Conservation (phyloP, 2,113 vertebrate genomes). For the Lutjanus erythropterus region DNA sequence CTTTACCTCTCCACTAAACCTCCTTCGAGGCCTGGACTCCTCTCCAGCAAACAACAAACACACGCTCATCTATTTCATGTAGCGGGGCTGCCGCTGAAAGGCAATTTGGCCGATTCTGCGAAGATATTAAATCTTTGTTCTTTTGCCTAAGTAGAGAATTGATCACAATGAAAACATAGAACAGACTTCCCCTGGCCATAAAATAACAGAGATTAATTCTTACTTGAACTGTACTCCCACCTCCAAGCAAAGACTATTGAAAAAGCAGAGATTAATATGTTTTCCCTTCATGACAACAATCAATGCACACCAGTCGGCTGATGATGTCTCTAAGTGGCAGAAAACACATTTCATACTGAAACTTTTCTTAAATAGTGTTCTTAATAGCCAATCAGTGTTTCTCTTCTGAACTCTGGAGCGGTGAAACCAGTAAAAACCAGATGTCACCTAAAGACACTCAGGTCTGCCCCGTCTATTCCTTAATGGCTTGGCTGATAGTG, state of each 20-base stretch:
- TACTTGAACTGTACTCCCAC: conserved; percentile 36
- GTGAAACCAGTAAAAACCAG: conserved; percentile 14
- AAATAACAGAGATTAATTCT: conserved; percentile 47
- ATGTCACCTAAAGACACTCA: conserved; percentile 34
- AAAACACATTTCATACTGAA: neutral
- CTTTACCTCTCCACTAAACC: conserved; percentile 15
- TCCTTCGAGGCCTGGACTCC: conserved; percentile 23
- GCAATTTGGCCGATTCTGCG: conserved; percentile 4
- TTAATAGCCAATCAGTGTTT: neutral
- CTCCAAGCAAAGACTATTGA: conserved; percentile 50
- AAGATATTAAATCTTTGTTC: conserved; percentile 34
- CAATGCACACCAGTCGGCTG: conserved; percentile 41
- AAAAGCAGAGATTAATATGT: conserved; percentile 27
- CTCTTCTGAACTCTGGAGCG: conserved; percentile 12
- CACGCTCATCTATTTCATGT: conserved; percentile 3
- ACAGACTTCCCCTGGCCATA: conserved; percentile 4
- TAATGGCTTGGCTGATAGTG: conserved; percentile 49
- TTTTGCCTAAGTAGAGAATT: conserved; percentile 25
- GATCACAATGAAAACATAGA: conserved; percentile 35
- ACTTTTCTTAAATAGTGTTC: conserved; percentile 8
- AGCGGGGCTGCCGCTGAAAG: neutral
- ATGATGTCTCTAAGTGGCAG: conserved; percentile 5
- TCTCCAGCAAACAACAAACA: conserved; percentile 12
- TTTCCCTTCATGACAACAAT: conserved; percentile 51
- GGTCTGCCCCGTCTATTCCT: conserved; percentile 16